A percentile compares a stretch with the other conserved stretches of the same genome.
Conservation (phyloP, 2,797 vertebrate genomes). For the Cebuella pygmaea region DNA sequence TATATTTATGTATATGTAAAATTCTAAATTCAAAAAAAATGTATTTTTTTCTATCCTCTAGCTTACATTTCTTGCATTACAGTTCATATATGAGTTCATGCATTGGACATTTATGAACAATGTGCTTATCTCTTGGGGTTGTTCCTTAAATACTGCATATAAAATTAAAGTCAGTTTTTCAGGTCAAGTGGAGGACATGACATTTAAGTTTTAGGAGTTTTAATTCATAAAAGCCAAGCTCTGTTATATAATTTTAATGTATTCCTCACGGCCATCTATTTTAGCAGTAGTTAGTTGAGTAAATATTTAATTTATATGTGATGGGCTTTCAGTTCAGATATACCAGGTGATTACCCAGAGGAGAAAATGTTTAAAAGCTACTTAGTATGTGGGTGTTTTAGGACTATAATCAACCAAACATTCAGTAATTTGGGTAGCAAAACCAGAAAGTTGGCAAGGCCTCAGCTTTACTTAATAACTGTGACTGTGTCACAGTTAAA, state of each 20-base stretch:
- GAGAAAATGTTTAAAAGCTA: slow-evolving; percentile 73
- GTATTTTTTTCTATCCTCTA: not conserved
- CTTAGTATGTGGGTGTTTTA: slow-evolving; percentile 72
- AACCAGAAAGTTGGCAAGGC: slow-evolving; percentile 74
- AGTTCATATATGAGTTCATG: not conserved
- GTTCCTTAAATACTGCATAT: slow-evolving; percentile 48
- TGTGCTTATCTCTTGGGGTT: slow-evolving; percentile 47
- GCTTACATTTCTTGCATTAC: not conserved
- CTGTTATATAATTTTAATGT: slow-evolving; percentile 66
- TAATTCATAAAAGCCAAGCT: slow-evolving; percentile 66
- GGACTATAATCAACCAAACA: slow-evolving; percentile 73
- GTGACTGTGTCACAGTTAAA: slow-evolving; percentile 61
- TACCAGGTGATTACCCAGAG: slow-evolving; percentile 72
- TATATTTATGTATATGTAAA: not conserved
- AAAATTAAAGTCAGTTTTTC: slow-evolving; percentile 72
- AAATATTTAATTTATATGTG: slow-evolving; percentile 77
- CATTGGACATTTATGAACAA: not conserved
- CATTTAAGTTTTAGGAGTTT: slow-evolving; percentile 68
- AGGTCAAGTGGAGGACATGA: slow-evolving; percentile 68
- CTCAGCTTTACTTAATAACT: slow-evolving; percentile 64
- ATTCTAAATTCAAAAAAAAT: not conserved
- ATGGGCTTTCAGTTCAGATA: slow-evolving; percentile 64
- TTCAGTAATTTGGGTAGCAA: slow-evolving; percentile 71
- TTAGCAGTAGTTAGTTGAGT: slow-evolving; percentile 72
- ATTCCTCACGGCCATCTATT: slow-evolving; percentile 68